Percentiles rank a stretch among this genome's conserved stretches.
These are phyloP conservation scores for Timandra comae DNA, from an alignment of 2,888 invertebrate species.

Conservation along the genomic window DNA sequence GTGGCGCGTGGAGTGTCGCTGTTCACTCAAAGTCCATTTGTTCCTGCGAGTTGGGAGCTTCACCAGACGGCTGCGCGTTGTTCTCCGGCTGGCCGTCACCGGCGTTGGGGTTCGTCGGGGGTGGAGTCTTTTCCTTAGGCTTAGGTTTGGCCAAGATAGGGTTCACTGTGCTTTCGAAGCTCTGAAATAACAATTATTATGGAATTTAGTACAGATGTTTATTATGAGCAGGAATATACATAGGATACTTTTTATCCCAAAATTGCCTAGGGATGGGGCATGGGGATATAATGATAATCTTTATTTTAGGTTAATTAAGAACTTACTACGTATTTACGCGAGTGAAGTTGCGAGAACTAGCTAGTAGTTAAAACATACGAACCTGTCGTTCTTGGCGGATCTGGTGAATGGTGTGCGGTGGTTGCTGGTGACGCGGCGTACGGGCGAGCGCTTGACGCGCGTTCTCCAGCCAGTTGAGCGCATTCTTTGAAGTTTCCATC, in stretches of 20 bases:
- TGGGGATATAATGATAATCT: too few species aligned
- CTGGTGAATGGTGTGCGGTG: conserved; percentile 86
- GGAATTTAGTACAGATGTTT: too few species aligned
- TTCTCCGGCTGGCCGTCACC: conserved; percentile 41
- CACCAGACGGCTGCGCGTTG: conserved; percentile 22
- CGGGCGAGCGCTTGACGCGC: conserved; percentile 81
- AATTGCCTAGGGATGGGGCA: too few species aligned
- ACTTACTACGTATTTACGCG: too few species aligned
- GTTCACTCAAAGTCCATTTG: conserved; percentile 71
- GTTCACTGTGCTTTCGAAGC: conserved; percentile 76
- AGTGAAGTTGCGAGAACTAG: too few species aligned
- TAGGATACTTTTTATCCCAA: too few species aligned
- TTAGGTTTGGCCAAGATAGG: conserved; percentile 94
- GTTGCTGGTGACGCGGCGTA: conserved; percentile 82
- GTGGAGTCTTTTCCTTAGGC: conserved; percentile 82
- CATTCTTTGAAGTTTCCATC: conserved; percentile 80
- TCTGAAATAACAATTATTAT: conserved; percentile 62
- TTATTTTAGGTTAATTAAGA: too few species aligned
- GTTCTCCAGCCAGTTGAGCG: conserved; percentile 89
- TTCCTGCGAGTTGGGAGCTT: conserved; percentile 36
- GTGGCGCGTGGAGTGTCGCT: conserved; percentile 9
- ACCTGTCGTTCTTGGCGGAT: conserved; percentile 88
- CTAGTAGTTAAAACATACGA: too few species aligned
- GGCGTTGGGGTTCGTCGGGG: conserved; percentile 48
- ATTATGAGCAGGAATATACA: too few species aligned